Base-by-base conservation (phyloP, 2,888 invertebrate species). In the Ypsolopha sequella region DNA sequence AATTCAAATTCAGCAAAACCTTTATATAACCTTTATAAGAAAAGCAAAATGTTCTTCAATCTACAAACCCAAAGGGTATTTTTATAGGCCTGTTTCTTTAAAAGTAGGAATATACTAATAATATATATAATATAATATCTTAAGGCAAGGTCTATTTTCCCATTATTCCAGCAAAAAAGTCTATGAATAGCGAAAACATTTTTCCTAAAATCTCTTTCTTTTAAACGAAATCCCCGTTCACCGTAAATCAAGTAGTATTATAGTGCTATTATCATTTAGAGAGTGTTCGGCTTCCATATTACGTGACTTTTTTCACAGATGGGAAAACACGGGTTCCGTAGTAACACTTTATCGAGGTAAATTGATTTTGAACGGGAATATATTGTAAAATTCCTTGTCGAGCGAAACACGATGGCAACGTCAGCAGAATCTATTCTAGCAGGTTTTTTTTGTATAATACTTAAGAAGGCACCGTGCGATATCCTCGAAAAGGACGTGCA, bases 231-330 rank as follows among this genome's bases (percentile, higher is more conserved):
- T 33, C 34, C 33, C 56, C 49, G 51, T 36, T 33, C 51, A 47
- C 48, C 44, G 53, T 54, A 53, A 64, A 63, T 65, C 66, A 65
- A 61, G 63, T 59, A 56, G 62, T 62, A 61, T 65, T 68, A 74
- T 60, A 61, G 60, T 59, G 59, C 64, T 69, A 66, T 70, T 68
- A 72, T 67, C 52, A 53, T 66, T 65, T 64, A 68, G 63, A 68
- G 63, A 65, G 64, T 62, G 64, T 67, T 68, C 63, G 65, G 59
- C 64, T 63, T 64, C 58, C 67, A 69, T 77, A 74, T 73, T 73
- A 80, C 80, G 80, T 80, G 80, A 77, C 78, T 78, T 76, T 78
- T 73, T 73, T 70, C 69, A 61, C 59, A 62, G 68, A 70, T 70
- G 66, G 69, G 54, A 50, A 51, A 62, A 68, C 67, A 63, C 57